Evolutionary conservation across 2,888 invertebrate genomes (phyloP), one percentile per base, ranked within the genome.

Genomic region (Chydorus sphaericus): DNA sequence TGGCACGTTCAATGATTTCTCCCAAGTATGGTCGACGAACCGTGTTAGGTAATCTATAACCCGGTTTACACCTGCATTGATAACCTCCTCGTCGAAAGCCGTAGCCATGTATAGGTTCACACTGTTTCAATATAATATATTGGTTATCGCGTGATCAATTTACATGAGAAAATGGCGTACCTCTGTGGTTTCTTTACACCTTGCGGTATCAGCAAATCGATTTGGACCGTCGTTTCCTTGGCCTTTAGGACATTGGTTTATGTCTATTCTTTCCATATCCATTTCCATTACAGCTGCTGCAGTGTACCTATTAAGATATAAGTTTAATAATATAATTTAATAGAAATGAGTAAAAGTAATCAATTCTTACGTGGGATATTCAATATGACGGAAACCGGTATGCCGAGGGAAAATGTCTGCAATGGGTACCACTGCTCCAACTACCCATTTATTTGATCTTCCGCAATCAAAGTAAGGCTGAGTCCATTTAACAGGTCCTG

Each of bases 381-480:
- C 92, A 65, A 93, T 80, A 68, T 93, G 92, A 66, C 92, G 78
- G 69, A 87, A 93, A 62, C 86, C 83, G 2, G 92, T 93, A 67
- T 93, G 92, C 14, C 92, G 75, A 0, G 94, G 94, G 71, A 86
- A 93, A 62, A 93, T 90, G 67, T 97, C 97, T 4, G 91, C 91
- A 37, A 97, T 85, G 0, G 96, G 96, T 23, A 90, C 86, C 2
- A 92, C 87, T 1, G 93, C 94, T 26, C 85, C 87, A 8, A 96
- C 85, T 33, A 96, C 74, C 97, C 97, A 97, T 67, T 92, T 86
- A 71, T 96, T 93, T 0, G 93, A 85, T 60, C 93, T 75, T 5
- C 88, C 90, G 68, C 96, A 97, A 73, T 97, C 96, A 69, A 90
- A 97, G 69, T 96, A 97, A 0, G 96, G 96, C 57, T 83, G 76